Evolutionary conservation across 2,113 vertebrate genomes (phyloP).

Genomic region (Apteryx owenii): DNA sequence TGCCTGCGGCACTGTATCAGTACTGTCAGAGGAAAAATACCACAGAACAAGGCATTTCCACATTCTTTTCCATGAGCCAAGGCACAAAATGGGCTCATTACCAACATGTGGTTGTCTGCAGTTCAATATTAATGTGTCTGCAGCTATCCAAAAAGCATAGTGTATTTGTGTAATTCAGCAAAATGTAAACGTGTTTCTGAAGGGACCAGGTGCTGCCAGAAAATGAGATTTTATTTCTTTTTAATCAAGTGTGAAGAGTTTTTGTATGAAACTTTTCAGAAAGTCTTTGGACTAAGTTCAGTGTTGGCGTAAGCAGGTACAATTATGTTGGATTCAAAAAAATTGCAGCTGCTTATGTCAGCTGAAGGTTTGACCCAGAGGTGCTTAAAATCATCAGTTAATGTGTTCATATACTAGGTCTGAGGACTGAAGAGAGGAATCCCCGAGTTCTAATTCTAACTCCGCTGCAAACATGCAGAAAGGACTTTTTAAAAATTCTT

Average conservation of each 20-base stretch:
- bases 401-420: too few relatives aligned
- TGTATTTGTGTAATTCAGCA: conserved; percentile 53
- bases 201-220: conserved; percentile 47
- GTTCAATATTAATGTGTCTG: conserved; percentile 70
- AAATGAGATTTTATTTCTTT: background rate
- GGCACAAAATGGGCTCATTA: conserved; percentile 77
- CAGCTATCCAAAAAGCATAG: conserved; percentile 35
- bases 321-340: background rate
- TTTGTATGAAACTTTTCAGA: background rate
- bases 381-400: background rate
- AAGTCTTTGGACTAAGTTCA: background rate
- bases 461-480: background rate
- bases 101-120: conserved; percentile 76
- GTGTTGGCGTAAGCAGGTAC: background rate
- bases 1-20: conserved; percentile 78
- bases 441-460: background rate
- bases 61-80: conserved; percentile 70
- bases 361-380: background rate
- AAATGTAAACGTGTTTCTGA: conserved; percentile 71
- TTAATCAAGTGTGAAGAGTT: conserved; percentile 14
- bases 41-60: conserved; percentile 74
- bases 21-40: conserved; percentile 78
- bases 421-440: background rate
- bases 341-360: background rate
- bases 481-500: conserved; percentile 6